A percentile compares a stretch with the other conserved stretches of the same genome.
Evolutionary conservation across 2,113 vertebrate genomes (phyloP).

Genomic region (Corvus cornix): DNA sequence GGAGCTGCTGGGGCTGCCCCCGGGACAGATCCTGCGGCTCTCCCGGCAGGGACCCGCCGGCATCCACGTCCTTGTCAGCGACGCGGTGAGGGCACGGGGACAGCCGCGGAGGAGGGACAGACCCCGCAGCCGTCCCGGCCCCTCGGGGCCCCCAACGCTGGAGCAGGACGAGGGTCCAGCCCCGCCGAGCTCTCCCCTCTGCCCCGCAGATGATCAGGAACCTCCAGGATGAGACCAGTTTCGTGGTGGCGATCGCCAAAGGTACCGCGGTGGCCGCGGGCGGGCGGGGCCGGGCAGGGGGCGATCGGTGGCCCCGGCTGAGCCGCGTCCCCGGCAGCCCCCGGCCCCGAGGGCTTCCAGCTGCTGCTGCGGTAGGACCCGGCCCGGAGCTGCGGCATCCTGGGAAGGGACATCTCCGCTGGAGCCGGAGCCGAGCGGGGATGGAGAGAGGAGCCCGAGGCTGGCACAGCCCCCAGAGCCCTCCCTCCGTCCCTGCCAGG

Average conservation of each 20-base stretch:
- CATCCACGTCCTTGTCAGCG: constrained; percentile 57
- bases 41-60: constrained; percentile 54
- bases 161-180: neutral
- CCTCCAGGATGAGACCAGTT: constrained; percentile 50
- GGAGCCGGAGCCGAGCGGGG: neutral
- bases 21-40: constrained; percentile 29
- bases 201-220: constrained; percentile 49
- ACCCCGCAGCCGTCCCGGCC: neutral
- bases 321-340: neutral
- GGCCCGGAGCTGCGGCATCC: neutral
- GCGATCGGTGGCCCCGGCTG: neutral
- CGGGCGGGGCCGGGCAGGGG: neutral
- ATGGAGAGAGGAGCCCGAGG: neutral
- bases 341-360: constrained; percentile 38
- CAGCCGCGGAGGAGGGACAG: neutral
- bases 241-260: constrained; percentile 42
- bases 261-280: neutral
- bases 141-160: neutral
- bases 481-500: neutral
- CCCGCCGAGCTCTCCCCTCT: rapidly evolving
- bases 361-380: constrained; percentile 44
- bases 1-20: constrained; percentile 46
- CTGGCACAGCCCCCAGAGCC: neutral
- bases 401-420: neutral
- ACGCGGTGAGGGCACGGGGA: constrained; percentile 18